Evolutionary conservation across 2,113 vertebrate species (phyloP), one percentile per base, ranked within the genome.

Genomic region (Pygoscelis antarcticus): DNA sequence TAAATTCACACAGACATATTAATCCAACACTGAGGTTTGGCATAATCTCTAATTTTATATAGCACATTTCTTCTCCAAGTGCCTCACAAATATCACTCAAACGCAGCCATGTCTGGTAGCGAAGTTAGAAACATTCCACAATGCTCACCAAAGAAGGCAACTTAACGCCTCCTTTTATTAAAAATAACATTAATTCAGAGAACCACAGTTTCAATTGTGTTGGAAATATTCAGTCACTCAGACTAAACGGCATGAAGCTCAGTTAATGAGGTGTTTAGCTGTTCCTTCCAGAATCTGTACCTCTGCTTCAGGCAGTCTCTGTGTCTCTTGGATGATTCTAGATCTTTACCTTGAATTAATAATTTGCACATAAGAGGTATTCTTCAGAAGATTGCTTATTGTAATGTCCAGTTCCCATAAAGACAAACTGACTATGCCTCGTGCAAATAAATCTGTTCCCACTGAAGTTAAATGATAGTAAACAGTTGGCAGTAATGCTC

Each of bases 1-100:
- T 79, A 81, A 82, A 92, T 93, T 96, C 94, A 65, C 88, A 72
- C 78, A 93, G 92, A 61, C 68, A 8, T 66, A 87, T 90, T 96
- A 96, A 95, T 97, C 86, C 92, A 93, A 69, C 69, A 22, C 49
- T 96, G 94, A 95, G 92, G 91, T 92, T 96, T 97, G 96, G 97
- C 92, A 92, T 91, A 61, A 96, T 96, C 87, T 95, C 79, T 92
- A 32, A 93, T 93, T 95, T 93, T 93, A 84, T 89, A 87, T 79
- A 95, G 96, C 95, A 91, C 83, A 52, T 93, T 96, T 96, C 83
- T 95, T 76, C 86, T 95, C 83, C 80, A 92, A 96, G 91, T 93
- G 89, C 80, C 80, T 97, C 77, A 89, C 92, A 95, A 96, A 93
- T 81, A 95, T 90, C 95, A 82, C 79, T 87, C 88, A 74, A 95